Percentiles rank a stretch among this genome's conserved stretches.
Evolutionary conservation across 1,140 invertebrate species (phyloP).

Genomic region (Sarcophaga bullata): DNA sequence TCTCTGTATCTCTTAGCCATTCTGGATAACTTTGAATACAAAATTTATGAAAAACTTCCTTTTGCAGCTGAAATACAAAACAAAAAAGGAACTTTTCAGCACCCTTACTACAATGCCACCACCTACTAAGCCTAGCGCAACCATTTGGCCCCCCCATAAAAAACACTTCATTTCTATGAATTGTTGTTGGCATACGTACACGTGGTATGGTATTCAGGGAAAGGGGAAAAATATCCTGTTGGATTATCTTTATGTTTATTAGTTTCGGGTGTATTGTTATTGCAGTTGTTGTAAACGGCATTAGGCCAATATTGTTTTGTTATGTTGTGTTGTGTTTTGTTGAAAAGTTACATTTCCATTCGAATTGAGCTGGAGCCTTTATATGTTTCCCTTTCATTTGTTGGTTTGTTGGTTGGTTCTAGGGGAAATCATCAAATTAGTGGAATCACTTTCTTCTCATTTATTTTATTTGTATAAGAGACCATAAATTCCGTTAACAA

Average conservation of each 20-base stretch:
- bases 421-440: background rate
- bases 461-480: background rate
- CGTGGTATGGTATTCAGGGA: background rate
- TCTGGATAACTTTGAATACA: background rate
- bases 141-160: background rate
- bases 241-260: slow-evolving; percentile 10
- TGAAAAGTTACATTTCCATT: slow-evolving; percentile 19
- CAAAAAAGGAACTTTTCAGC: background rate
- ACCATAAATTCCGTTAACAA: background rate
- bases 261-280: too few relatives aligned
- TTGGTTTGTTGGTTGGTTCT: background rate
- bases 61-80: background rate
- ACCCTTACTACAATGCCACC: background rate
- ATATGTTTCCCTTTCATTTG: background rate
- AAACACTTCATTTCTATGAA: background rate
- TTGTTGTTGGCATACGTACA: too few relatives aligned
- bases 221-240: background rate
- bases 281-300: background rate
- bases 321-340: background rate
- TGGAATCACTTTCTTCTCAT: background rate
- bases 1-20: background rate
- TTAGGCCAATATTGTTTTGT: slow-evolving; percentile 13
- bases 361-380: background rate
- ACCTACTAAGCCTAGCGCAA: background rate
- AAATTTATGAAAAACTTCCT: background rate